Conservation (phyloP, 1,140 invertebrate genomes). For the Aphelinus certus region DNA sequence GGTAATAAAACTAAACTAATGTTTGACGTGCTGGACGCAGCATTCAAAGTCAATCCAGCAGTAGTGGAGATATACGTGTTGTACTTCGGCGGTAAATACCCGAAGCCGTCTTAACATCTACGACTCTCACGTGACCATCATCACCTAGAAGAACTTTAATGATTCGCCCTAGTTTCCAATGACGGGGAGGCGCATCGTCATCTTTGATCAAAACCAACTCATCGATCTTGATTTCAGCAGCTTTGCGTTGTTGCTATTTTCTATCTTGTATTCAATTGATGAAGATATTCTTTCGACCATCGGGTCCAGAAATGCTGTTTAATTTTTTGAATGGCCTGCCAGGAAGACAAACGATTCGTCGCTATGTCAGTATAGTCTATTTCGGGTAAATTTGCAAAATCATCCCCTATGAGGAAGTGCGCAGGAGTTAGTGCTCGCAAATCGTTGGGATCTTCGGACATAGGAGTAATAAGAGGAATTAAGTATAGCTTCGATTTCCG, state of each 20-base stretch:
- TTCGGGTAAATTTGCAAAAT: not conserved
- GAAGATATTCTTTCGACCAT: not conserved
- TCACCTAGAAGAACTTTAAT: no score
- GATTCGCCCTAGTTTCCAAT: no score
- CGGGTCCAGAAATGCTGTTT: not conserved
- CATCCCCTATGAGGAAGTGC: slow-evolving; percentile 1
- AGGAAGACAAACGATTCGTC: not conserved
- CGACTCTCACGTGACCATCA: no score
- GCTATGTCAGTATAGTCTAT: not conserved
- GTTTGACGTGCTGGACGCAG: no score
- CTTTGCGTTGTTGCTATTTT: no score
- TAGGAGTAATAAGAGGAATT: slow-evolving; percentile 46
- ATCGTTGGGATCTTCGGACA: slow-evolving; percentile 40
- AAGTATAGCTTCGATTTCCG: slow-evolving; percentile 47
- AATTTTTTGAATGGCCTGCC: not conserved
- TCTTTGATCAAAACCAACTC: slow-evolving; percentile 27
- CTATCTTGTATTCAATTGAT: no score
- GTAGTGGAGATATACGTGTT: not conserved
- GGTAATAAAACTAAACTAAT: no score
- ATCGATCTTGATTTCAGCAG: no score
- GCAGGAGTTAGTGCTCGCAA: not conserved
- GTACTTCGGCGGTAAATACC: not conserved
- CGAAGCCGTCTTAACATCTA: not conserved
- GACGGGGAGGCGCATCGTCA: slow-evolving; percentile 16
- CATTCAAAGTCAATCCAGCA: not conserved